Evolutionary conservation across 2,113 vertebrate genomes (phyloP).

Genomic region (Oreocharis arfaki): DNA sequence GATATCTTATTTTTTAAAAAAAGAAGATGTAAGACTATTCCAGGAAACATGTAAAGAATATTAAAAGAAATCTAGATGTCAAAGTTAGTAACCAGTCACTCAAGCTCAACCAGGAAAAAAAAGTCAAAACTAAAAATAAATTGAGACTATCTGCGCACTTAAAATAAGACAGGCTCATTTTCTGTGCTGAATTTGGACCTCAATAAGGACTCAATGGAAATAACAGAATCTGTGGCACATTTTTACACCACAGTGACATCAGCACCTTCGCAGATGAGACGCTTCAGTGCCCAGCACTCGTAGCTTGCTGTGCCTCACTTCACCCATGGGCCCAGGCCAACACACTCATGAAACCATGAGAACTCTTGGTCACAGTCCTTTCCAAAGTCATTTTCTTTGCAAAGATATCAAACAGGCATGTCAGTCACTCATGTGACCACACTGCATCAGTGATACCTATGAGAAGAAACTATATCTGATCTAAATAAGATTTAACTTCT

Average conservation of each 20-base stretch:
- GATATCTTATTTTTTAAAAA: neutral
- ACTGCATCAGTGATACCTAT: neutral
- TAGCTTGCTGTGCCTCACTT: neutral
- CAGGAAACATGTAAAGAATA: neutral
- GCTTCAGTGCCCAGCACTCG: neutral
- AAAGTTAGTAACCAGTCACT: neutral
- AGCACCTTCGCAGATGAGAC: neutral
- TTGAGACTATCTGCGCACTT: neutral
- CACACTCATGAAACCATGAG: neutral
- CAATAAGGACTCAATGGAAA: neutral
- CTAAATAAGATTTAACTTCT: neutral
- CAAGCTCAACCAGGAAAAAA: neutral
- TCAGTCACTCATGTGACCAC: neutral
- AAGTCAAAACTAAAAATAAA: neutral
- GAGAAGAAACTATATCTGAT: neutral
- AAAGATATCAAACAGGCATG: neutral
- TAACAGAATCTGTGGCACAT: neutral
- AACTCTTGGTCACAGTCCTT: neutral
- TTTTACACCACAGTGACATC: neutral
- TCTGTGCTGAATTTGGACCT: neutral
- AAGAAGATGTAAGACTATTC: neutral
- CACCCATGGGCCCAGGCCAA: fast-evolving
- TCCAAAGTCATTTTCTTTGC: neutral
- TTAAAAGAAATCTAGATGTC: neutral
- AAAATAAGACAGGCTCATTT: neutral